Evolutionary conservation across 92 coral and sea anemone species (phyloP), one percentile per base, ranked within the genome.

Genomic region (Parazoanthus darwini): DNA sequence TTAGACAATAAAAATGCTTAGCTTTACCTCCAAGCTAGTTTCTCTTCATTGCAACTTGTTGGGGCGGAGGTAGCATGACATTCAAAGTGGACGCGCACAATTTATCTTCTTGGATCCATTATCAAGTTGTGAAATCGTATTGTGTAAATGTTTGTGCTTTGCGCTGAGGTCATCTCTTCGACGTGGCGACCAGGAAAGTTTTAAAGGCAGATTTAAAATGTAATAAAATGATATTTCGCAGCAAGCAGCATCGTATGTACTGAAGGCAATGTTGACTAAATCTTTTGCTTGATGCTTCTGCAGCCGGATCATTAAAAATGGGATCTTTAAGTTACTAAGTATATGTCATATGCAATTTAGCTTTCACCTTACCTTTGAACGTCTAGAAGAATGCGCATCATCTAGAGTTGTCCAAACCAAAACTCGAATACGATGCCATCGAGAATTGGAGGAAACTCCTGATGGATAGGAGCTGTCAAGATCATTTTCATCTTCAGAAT

Each of bases 401-500:
- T 97, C 99, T 33, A 97, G 72, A 1, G 94, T 85, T 10, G 98
- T 91, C 99, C 99, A 97, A 23, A 97, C 88, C 33, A 82, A 79
- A 3, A 96, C 94, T 86, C 93, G 93, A 51, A 89, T 82, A 36
- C 85, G 81, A 37, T 89, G 79, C 98, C 98, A 97, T 39, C 85
- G 73, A n/a, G 94, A 89, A 22, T 76, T 74, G 0, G 87, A 29
- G 14, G 93, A 72, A 13, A 48, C 85, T 22, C 80, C 90, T 2
- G 86, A 67, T 8, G 83, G 78, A 65, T 10, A 85, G 2, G 91
- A 82, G 37, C 91, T 85, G 77, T 89, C 92, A 16, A 87, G 37
- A 51, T 82, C 92, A 11, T 79, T 90, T 15, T 90, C 98, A 42
- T 90, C 93, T 38, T 94, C 98, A 43, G 95, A 91, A 36, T 95